Evolutionary conservation across 2,888 invertebrate species (phyloP), one percentile per base, ranked within the genome.

Genomic region (Drosophila ezoana): DNA sequence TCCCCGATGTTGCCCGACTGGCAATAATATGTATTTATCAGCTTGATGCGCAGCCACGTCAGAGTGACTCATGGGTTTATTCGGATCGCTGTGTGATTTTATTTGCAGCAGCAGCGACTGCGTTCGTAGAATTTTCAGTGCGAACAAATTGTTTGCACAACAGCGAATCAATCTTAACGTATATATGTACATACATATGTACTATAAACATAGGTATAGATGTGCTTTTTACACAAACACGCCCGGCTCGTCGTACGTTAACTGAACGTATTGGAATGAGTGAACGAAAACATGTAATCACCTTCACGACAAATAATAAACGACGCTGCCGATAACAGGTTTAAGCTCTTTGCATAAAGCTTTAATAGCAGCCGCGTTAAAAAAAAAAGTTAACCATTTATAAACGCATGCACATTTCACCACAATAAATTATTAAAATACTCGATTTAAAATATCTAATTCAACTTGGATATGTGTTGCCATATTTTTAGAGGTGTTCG

Each of bases 41-140:
- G 51, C 51, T 28, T 8, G 38, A 14, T 38, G 23, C 28, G 51
- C 51, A 51, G 65, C 58, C 79, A 89, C 86, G 65, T 82, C 69
- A 71, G 41, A 66, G 13, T 83, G 82, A 83, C 67, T 89, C 82
- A 83, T 87, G 89, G 89, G 89, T 85, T 28, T 83, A 80, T 89
- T 89, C 71, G 52, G 74, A 74, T 47, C 57, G 64, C 28, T 44
- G 68, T 78, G 82, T 74, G 88, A 67, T 87, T 87, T 87, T 76
- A 49, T 57, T 72, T 60, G 59, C 61, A 49, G 40, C 33, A 58
- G 33, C 20, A 47, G 23, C 43, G 33, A 41, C 11, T 54, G 60
- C 58, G 49, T 71, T 72, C 62, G 56, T 28, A 40, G 71, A 67
- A 77, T 61, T 71, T 45, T 38, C 49, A 51, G 51, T 49, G 37